phyloP scores from a whole-genome alignment of 2,888 invertebrate genomes.

The Mayetiola destructor region DNA sequence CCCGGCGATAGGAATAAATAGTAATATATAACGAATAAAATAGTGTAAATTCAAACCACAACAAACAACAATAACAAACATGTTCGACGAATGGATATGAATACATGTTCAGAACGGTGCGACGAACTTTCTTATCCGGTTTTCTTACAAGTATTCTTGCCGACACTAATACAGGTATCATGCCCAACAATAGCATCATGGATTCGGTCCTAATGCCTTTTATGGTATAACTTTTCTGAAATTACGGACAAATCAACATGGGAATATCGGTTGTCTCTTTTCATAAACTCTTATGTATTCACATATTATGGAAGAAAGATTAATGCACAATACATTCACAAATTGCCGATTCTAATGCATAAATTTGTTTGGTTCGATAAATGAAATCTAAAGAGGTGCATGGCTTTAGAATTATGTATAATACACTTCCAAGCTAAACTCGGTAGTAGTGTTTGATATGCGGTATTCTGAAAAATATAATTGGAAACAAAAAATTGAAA shows the following conservation, averaged over 20 bases:
- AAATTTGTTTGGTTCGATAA: too few species aligned
- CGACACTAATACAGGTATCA: not conserved
- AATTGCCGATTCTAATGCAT: not conserved
- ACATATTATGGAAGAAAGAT: not conserved
- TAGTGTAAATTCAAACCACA: not conserved
- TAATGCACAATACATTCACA: not conserved
- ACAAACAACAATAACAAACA: not conserved
- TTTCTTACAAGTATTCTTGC: conserved; percentile 6
- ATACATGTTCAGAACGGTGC: not conserved
- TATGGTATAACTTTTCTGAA: not conserved
- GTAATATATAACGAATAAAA: too few species aligned
- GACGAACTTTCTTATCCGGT: conserved; percentile 13
- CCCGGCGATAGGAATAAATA: too few species aligned
- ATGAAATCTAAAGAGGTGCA: too few species aligned
- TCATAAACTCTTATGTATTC: not conserved
- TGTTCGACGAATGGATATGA: not conserved
- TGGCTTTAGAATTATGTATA: too few species aligned
- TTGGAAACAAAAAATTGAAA: too few species aligned
- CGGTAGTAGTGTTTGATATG: too few species aligned
- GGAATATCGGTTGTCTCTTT: not conserved
- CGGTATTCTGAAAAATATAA: too few species aligned
- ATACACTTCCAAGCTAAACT: too few species aligned
- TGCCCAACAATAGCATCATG: not conserved
- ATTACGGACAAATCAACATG: not conserved
- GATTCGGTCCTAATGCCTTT: not conserved